Percentiles rank a stretch among this genome's conserved stretches.
Conservation (phyloP, 1,140 invertebrate species). For the Musca vetustissima region DNA sequence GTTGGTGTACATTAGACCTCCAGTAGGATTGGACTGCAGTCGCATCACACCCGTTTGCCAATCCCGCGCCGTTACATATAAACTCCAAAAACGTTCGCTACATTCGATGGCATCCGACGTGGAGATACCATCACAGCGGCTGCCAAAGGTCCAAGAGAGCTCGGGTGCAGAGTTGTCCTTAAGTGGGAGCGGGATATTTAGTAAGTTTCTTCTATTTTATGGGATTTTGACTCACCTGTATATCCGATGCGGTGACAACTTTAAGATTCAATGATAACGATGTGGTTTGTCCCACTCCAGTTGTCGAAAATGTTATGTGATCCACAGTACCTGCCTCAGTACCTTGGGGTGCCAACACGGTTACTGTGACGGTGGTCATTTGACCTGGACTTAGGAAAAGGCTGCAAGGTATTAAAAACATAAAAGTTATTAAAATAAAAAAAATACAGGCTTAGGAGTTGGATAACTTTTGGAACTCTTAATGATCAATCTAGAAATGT, state of each 20-base stretch:
- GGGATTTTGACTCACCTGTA: too few relatives aligned
- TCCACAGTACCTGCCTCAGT: conserved; percentile 59
- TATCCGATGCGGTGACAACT: conserved; percentile 43
- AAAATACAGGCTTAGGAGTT: too few relatives aligned
- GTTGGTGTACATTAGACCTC: conserved; percentile 54
- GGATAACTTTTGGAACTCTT: too few relatives aligned
- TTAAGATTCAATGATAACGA: conserved; percentile 44
- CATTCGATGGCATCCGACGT: conserved; percentile 55
- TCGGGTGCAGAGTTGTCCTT: conserved; percentile 55
- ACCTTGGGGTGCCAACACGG: conserved; percentile 56
- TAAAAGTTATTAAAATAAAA: neutral
- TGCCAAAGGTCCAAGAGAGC: conserved; percentile 58
- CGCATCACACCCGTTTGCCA: conserved; percentile 63
- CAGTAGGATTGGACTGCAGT: conserved; percentile 59
- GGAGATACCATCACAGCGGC: conserved; percentile 43
- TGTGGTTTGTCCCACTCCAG: conserved; percentile 45
- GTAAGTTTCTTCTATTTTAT: neutral
- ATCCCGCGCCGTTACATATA: conserved; percentile 63
- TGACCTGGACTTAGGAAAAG: conserved; percentile 58
- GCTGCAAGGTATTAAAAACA: conserved; percentile 41
- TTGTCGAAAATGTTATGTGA: conserved; percentile 61
- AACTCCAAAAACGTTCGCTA: conserved; percentile 63
- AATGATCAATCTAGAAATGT: too few relatives aligned
- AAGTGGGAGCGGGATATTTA: neutral
- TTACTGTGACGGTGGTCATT: conserved; percentile 60